Conservation (phyloP, 1,140 invertebrate genomes). For the Halyomorpha halys region DNA sequence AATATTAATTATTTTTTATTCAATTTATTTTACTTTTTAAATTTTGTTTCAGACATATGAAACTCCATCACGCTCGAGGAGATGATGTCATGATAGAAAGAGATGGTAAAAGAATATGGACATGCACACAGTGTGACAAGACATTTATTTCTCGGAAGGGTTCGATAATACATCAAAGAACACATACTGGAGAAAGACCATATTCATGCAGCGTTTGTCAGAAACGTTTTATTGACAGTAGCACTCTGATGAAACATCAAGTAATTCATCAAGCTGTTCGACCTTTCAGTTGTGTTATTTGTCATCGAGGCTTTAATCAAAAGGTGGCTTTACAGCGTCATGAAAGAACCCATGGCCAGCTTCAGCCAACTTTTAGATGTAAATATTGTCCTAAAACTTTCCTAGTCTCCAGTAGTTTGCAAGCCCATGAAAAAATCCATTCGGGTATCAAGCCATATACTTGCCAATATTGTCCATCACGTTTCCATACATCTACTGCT, state of each 20-base stretch:
- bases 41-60: constrained; percentile 26
- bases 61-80: constrained; percentile 24
- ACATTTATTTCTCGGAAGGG: constrained; percentile 28
- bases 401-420: constrained; percentile 26
- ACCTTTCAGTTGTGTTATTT: constrained; percentile 28
- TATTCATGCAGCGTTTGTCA: constrained; percentile 40
- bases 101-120: constrained; percentile 29
- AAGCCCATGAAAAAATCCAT: constrained; percentile 31
- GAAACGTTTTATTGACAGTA: constrained; percentile 36
- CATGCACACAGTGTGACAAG: constrained; percentile 28
- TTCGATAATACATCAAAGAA: constrained; percentile 33
- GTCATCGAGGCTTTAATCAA: constrained; percentile 29
- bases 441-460: constrained; percentile 30
- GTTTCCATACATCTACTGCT: constrained; percentile 29
- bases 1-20: not conserved
- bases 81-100: constrained; percentile 25
- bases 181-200: constrained; percentile 38
- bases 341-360: constrained; percentile 28
- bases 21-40: not conserved
- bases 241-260: constrained; percentile 30
- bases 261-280: constrained; percentile 32
- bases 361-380: constrained; percentile 26
- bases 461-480: constrained; percentile 34
- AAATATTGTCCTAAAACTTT: constrained; percentile 31
- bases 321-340: constrained; percentile 29